Evolutionary conservation across 2,888 invertebrate species (phyloP), one percentile per base, ranked within the genome.

Genomic region (Phania funesta): DNA sequence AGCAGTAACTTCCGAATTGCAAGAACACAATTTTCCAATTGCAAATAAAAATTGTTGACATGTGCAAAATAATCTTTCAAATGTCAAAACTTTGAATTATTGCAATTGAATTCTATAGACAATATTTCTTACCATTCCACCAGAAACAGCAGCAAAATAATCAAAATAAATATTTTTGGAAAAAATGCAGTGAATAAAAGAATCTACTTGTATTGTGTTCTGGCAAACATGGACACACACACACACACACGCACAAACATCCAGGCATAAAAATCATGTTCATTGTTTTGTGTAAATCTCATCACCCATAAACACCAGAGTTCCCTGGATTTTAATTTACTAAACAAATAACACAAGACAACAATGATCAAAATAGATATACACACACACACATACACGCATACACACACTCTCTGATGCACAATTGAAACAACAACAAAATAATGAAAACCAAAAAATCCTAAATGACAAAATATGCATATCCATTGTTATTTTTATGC

Each of bases 71-170:
- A 82, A 82, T 82, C 82, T 82, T 82, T 78, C 74, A 82, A 73
- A 74, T 82, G 82, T 82, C 82, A 82, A 78, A 82, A 82, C 82
- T 75, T 75, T 82, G 78, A 82, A 82, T 82, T 82, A 82, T 82
- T 68, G 56, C 78, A 65, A 62, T 78, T 65, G 71, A 73, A 65
- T 79, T 73, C 71, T 48, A 70, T 78, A 70, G 70, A 71, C 62
- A 64, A 44, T 18, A 60, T 60, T 44, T 52, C 60, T 78, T 54
- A 5, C 38, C 38, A 78, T 29, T 24, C 65, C 20, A 67, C 18
- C 22, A 50, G 60, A 32, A 64, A 29, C 24, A 60, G 18, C 41
- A 46, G 48, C 64, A 58, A 71, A 56, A 71, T 50, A 58, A 79
- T 58, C 65, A 65, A 65, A 79, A 79, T 71, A 71, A 71, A 78